These are phyloP conservation scores for Brachyptera risi DNA, from an alignment of 2,888 invertebrate species.

Conservation along the genomic window DNA sequence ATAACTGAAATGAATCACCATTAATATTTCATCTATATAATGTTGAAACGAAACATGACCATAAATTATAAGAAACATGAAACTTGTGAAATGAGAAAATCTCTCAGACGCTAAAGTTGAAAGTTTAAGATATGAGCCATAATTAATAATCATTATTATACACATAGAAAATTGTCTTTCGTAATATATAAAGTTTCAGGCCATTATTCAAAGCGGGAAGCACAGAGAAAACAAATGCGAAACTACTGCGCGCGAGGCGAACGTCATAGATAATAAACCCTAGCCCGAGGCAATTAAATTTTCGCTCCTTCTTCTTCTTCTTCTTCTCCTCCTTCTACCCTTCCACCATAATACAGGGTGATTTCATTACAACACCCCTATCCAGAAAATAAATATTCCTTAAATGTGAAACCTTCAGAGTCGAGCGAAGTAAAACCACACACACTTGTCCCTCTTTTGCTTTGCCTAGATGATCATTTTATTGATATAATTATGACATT, in stretches of 20 bases:
- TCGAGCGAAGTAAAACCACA: neutral
- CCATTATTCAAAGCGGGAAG: slow-evolving; percentile 20
- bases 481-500: too few species aligned
- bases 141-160: slow-evolving; percentile 22
- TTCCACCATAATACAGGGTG: slow-evolving; percentile 23
- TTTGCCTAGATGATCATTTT: too few species aligned
- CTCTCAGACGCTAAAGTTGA: slow-evolving; percentile 22
- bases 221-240: slow-evolving; percentile 18
- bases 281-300: slow-evolving; percentile 33
- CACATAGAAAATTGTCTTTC: slow-evolving; percentile 21
- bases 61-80: slow-evolving; percentile 22
- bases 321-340: slow-evolving; percentile 18
- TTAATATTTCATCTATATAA: slow-evolving; percentile 17
- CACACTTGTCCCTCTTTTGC: too few species aligned
- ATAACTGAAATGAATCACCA: slow-evolving; percentile 5
- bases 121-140: slow-evolving; percentile 22
- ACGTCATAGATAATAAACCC: slow-evolving; percentile 32
- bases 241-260: slow-evolving; percentile 10
- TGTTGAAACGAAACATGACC: slow-evolving; percentile 16
- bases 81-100: slow-evolving; percentile 20
- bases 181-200: slow-evolving; percentile 20
- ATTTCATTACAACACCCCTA: slow-evolving; percentile 12
- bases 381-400: slow-evolving; percentile 7
- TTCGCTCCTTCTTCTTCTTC: slow-evolving; percentile 28
- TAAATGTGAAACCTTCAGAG: neutral